Percentiles rank a stretch among this genome's conserved stretches.
These are phyloP conservation scores for Aurelia sp. DNA, from an alignment of 30 jellyfish, hydroid and myxozoan genomes.

Conservation along the genomic window DNA sequence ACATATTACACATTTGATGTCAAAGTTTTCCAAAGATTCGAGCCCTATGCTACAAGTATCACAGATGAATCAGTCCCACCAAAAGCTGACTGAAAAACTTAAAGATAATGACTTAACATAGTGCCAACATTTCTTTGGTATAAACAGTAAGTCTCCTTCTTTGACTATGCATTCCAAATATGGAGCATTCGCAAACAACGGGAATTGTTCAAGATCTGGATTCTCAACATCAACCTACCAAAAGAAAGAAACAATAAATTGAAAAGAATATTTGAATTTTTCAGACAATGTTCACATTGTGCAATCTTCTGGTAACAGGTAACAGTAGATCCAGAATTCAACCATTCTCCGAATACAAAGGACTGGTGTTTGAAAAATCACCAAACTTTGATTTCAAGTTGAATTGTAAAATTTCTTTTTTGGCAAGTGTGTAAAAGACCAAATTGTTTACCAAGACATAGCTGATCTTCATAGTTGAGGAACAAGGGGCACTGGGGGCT, in stretches of 20 bases:
- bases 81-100: slow-evolving; percentile 98
- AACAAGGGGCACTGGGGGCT: no score
- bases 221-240: slow-evolving; percentile 90
- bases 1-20: no score
- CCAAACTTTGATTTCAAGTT: no score
- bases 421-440: no score
- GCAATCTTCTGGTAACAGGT: background rate
- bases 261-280: background rate
- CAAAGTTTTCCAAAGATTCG: no score
- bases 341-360: no score
- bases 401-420: no score
- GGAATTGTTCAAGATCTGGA: slow-evolving; percentile 75
- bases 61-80: slow-evolving; percentile 81
- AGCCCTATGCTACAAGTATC: no score
- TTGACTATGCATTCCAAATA: slow-evolving; percentile 88
- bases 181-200: slow-evolving; percentile 79
- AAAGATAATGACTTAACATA: slow-evolving; percentile 85
- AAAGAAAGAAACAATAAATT: background rate
- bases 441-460: no score
- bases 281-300: background rate
- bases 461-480: no score
- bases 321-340: background rate
- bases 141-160: slow-evolving; percentile 98
- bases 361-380: no score
- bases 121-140: slow-evolving; percentile 99